These are phyloP conservation scores for Spilosoma lubricipeda DNA, from an alignment of 2,888 invertebrate species.

Conservation along the genomic window DNA sequence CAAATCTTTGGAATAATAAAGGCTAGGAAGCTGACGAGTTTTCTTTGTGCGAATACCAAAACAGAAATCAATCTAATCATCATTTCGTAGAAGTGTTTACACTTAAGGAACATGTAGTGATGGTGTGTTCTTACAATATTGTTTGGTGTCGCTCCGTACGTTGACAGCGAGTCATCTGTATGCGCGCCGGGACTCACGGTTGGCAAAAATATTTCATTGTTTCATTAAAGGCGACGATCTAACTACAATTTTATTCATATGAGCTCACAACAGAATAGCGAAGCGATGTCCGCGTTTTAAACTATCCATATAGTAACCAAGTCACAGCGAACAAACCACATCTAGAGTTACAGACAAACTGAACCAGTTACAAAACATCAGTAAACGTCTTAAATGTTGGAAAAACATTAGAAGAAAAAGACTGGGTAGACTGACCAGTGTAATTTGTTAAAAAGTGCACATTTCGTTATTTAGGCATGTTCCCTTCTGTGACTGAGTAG, in stretches of 20 bases:
- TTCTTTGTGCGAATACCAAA: conserved; percentile 3
- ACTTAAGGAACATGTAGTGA: not conserved
- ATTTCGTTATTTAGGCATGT: not conserved
- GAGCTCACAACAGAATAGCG: conserved; percentile 14
- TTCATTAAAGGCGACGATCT: conserved; percentile 60
- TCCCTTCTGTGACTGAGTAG: too few relatives aligned
- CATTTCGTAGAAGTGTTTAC: not conserved
- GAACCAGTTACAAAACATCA: not conserved
- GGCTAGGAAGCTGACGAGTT: not conserved
- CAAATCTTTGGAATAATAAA: too few relatives aligned
- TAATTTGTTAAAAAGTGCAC: not conserved
- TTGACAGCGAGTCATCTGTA: conserved; percentile 47
- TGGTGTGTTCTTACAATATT: conserved; percentile 28
- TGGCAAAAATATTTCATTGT: conserved; percentile 76
- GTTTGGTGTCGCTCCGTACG: conserved; percentile 31
- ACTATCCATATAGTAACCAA: not conserved
- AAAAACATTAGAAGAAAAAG: not conserved
- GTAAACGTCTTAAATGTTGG: not conserved
- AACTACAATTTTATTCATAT: conserved; percentile 47
- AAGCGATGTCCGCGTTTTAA: conserved; percentile 23
- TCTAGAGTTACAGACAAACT: not conserved
- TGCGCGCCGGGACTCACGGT: conserved; percentile 45
- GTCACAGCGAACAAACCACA: not conserved
- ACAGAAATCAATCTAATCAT: conserved; percentile 11
- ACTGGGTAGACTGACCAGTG: not conserved